These are phyloP conservation scores for Apodemia hepburni DNA, from an alignment of 2,888 invertebrate genomes.

Conservation along the genomic window DNA sequence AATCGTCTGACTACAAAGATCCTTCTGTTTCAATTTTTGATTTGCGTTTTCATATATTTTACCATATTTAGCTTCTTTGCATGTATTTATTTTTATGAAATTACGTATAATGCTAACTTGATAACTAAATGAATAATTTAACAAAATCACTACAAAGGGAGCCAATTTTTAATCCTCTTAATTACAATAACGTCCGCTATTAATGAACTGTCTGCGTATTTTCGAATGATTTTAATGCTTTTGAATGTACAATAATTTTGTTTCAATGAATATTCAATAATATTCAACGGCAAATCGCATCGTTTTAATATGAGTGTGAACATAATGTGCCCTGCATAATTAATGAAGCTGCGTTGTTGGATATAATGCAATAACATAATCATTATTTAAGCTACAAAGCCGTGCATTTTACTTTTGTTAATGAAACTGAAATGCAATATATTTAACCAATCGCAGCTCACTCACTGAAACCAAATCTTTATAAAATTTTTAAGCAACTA, in stretches of 20 bases:
- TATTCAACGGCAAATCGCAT: slow-evolving; percentile 26
- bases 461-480: no score
- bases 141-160: not conserved
- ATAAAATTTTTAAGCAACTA: no score
- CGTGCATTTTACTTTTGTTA: slow-evolving; percentile 5
- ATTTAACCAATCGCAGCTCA: no score
- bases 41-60: no score
- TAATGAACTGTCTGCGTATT: slow-evolving; percentile 6
- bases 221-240: not conserved
- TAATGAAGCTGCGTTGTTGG: slow-evolving; percentile 28
- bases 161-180: not conserved
- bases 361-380: slow-evolving; percentile 25
- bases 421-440: not conserved
- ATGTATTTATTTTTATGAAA: no score
- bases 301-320: slow-evolving; percentile 25
- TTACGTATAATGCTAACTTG: no score
- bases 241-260: slow-evolving; percentile 25
- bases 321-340: slow-evolving; percentile 30
- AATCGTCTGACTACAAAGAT: no score
- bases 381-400: slow-evolving; percentile 16
- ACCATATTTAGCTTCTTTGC: no score
- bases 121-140: no score
- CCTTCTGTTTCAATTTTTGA: no score
- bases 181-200: not conserved
- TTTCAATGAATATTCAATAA: slow-evolving; percentile 29